phyloP scores from a whole-genome alignment of 2,888 invertebrate genomes.

The Poecilobothrus nobilitatus region DNA sequence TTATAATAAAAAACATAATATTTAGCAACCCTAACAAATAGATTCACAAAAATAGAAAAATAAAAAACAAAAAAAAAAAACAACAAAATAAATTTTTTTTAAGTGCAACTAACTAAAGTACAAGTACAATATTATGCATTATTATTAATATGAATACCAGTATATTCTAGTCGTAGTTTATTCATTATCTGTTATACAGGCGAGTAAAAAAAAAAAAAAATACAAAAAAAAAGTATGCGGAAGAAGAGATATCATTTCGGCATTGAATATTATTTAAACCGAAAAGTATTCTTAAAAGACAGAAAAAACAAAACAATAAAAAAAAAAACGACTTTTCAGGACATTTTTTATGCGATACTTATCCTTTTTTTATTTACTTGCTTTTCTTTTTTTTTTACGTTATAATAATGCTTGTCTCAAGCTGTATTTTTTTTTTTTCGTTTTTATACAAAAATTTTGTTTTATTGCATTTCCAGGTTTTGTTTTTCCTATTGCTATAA shows the following conservation, averaged over 20 bases:
- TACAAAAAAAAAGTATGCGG: neutral
- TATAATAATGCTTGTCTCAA: neutral
- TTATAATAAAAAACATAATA: too few relatives aligned
- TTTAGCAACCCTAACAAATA: too few relatives aligned
- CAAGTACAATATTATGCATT: too few relatives aligned
- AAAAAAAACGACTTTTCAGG: neutral
- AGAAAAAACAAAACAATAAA: neutral
- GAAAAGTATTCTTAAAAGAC: neutral
- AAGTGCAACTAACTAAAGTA: neutral
- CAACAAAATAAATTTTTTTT: neutral
- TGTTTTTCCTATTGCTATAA: too few relatives aligned
- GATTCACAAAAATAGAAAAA: too few relatives aligned
- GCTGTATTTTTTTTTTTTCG: neutral
- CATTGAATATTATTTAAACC: neutral
- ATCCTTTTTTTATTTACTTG: neutral
- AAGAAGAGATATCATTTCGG: neutral
- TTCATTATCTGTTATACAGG: neutral
- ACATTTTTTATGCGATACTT: neutral
- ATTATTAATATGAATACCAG: neutral
- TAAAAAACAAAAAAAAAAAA: too few relatives aligned
- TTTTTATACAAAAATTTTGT: neutral
- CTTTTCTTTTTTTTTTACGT: neutral
- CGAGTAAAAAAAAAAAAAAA: neutral
- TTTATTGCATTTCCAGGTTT: too few relatives aligned
- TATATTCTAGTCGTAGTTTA: neutral